phyloP scores from a whole-genome alignment of 2,797 vertebrate genomes.

The Liasis olivaceus region DNA sequence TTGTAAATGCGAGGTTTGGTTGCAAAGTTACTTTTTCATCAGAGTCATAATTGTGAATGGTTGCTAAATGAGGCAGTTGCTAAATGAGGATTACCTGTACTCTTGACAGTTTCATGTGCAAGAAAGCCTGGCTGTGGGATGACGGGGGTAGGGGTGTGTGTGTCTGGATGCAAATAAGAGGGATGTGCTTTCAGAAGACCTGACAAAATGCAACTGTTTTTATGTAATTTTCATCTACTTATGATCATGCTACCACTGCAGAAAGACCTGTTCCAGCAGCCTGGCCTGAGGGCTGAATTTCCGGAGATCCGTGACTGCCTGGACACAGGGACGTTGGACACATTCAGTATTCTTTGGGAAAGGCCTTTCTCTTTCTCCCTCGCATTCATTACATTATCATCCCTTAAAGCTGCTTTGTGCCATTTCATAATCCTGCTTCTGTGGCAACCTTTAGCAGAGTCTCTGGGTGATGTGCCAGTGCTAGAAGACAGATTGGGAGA shows the following conservation, averaged over 20 bases:
- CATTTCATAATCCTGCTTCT: background rate
- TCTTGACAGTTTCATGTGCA: background rate
- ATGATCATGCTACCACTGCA: constrained; percentile 54
- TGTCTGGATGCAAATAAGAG: background rate
- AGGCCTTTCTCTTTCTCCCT: background rate
- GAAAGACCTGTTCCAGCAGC: constrained; percentile 98
- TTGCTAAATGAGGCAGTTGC: background rate
- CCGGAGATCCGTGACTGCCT: constrained; percentile 91
- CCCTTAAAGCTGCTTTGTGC: background rate
- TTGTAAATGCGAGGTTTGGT: background rate
- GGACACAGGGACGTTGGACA: constrained; percentile 88
- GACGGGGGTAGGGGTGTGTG: background rate
- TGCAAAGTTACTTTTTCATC: background rate
- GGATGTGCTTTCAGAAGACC: background rate
- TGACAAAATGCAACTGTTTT: background rate
- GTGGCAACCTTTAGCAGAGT: background rate
- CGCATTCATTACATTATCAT: background rate
- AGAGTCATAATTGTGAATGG: background rate
- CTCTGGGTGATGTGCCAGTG: background rate
- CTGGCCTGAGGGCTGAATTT: constrained; percentile 91
- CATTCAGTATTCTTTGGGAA: constrained; percentile 88
- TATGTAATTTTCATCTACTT: background rate
- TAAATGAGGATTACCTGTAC: background rate
- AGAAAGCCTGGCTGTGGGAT: background rate
- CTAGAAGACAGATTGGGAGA: background rate